Evolutionary conservation across 2,797 vertebrate genomes (phyloP).

Genomic region (Micropoecilia bifurca): DNA sequence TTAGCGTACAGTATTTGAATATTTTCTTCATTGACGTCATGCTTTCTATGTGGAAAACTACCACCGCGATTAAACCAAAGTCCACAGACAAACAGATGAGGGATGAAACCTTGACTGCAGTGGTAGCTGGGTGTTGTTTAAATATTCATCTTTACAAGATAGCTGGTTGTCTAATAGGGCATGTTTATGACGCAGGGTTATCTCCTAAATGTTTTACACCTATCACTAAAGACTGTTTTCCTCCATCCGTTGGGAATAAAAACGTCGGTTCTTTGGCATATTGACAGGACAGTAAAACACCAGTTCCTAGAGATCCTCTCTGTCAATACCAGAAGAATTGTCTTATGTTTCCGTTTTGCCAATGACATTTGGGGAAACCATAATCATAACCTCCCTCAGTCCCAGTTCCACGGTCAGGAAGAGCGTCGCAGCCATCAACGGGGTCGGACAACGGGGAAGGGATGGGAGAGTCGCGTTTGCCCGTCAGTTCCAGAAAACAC

Average conservation of each 20-base stretch:
- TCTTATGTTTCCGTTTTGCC: not conserved
- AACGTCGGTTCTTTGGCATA: conserved; percentile 5
- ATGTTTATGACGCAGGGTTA: conserved; percentile 45
- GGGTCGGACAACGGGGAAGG: no score
- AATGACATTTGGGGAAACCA: not conserved
- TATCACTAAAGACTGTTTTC: not conserved
- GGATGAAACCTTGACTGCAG: not conserved
- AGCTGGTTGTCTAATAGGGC: conserved; percentile 20
- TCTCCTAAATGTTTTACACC: conserved; percentile 35
- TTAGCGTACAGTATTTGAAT: not conserved
- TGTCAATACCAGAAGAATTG: not conserved
- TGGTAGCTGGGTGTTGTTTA: conserved; percentile 8
- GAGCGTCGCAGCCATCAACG: no score
- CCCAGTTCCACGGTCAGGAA: no score
- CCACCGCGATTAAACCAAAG: conserved; percentile 49
- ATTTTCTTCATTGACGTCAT: not conserved
- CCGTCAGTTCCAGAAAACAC: no score
- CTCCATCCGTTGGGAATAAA: not conserved
- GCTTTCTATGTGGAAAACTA: conserved; percentile 47
- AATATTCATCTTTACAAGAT: conserved; percentile 28
- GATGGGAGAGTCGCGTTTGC: no score
- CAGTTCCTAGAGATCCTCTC: not conserved
- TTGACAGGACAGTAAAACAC: conserved; percentile 7
- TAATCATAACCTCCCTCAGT: not conserved
- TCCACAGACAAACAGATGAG: conserved; percentile 42